Evolutionary conservation across 2,113 vertebrate genomes (phyloP), one percentile per base, ranked within the genome.

Genomic region (Triplophysa rosa): DNA sequence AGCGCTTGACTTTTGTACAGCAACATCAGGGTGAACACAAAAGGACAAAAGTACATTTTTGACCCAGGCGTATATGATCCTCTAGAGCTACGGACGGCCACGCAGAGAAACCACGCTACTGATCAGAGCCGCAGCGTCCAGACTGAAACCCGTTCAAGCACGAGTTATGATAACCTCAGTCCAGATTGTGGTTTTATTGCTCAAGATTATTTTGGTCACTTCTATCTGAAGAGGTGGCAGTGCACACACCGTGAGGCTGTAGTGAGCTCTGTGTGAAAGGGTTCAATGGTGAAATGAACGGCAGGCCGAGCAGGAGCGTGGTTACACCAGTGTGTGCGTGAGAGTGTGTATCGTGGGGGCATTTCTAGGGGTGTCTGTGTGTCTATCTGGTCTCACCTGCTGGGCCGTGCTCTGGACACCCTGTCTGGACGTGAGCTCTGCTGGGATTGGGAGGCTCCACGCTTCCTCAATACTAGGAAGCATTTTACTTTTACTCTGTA

Each of bases 391-490:
- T 95, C 95, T 98, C 96, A 99, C 97, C 97, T 99, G 97, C 95
- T 95, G 96, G 91, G 95, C 95, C 92, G 96, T 94, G 95, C 95
- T 98, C 96, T 97, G 93, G 95, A 95, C 95, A 94, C 97, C 96
- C 96, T 99, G 97, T 93, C 97, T 97, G 95, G 97, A 99, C 90
- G 97, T 99, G 95, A 99, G 97, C 95, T 99, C 97, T 95, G 97
- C 97, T 90, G 97, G 97, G 90, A 99, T 99, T 95, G 97, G 97
- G 89, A 99, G 95, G 95, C 97, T 98, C 97, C 97, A 99, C 49
- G 97, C 97, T 95, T 99, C 97, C 95, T 99, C 97, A 96, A 99
- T 98, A 98, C 96, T 98, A 96, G 97, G 97, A 97, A 99, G 97
- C 96, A 98, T 98, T 97, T 98, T 98, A 96, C 95, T 97, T 96